Evolutionary conservation across 2,113 vertebrate genomes (phyloP), one percentile per base, ranked within the genome.

Genomic region (Heterocephalus glaber): DNA sequence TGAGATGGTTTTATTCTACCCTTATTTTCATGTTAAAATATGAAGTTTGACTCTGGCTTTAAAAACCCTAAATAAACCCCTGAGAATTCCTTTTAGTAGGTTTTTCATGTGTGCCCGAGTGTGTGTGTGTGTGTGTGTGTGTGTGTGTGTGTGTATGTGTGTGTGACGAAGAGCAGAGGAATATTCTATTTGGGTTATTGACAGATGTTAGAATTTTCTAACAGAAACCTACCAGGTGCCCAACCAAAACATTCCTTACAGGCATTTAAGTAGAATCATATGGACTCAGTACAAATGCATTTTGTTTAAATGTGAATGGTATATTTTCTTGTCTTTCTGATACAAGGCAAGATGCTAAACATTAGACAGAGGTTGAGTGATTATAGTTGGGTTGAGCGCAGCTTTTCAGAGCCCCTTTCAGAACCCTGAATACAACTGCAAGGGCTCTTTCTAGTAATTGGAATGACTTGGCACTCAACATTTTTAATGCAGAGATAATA

Each of bases 271-370:
- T 94, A 77, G 79, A 96, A 93, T 94, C 89, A 84, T 82, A 94
- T 95, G 89, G 52, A 93, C 26, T 89, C 11, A 87, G 72, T 19
- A 70, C 49, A 80, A 80, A 95, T 89, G 35, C 20, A 58, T 95
- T 90, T 86, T 92, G 74, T 74, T 86, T 49, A 8, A 35, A 47
- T 9, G 13, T 86, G 93, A 93, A 44, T 94, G 35, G 86, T 16
- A 49, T 89, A 86, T 93, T 95, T 92, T 89, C 83, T 95, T 91
- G 33, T 94, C 68, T 94, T 93, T 83, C 52, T 77, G 47, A 95
- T 6, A 60, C 26, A 86, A 81, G 82, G 35, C 47, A 95, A 91
- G 79, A 76, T 93, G n/a, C 30, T 92, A 41, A 95, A 79, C 60
- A 86, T 89, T 86, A 94, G 60, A 58, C 30, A 14, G 56, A 19